These are phyloP conservation scores for Monopis laevigella DNA, from an alignment of 2,888 invertebrate genomes.

Conservation along the genomic window DNA sequence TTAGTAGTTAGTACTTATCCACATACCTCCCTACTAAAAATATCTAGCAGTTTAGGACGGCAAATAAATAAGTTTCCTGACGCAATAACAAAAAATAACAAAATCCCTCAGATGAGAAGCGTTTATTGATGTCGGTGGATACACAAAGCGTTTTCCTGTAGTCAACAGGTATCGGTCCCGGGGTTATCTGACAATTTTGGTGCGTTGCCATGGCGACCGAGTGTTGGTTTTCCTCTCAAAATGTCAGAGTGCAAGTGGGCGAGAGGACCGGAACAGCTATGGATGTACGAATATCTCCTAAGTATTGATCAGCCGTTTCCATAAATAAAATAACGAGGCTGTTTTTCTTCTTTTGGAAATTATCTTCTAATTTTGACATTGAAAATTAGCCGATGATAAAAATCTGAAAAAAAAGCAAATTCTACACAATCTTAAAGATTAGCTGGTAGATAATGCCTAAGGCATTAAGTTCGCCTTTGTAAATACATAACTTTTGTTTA, in stretches of 20 bases:
- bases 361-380: neutral
- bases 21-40: no score
- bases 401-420: no score
- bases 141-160: neutral
- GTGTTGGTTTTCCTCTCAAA: conserved; percentile 32
- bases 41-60: no score
- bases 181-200: conserved; percentile 18
- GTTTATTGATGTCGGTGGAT: neutral
- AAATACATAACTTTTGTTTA: no score
- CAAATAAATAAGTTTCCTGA: no score
- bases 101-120: neutral
- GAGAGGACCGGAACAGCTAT: conserved; percentile 14
- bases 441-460: no score
- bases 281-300: neutral
- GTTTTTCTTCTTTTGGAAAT: neutral
- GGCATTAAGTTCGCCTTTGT: no score
- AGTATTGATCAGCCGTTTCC: conserved; percentile 2
- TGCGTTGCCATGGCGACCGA: conserved; percentile 44
- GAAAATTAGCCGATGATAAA: no score
- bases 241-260: conserved; percentile 40
- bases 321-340: neutral
- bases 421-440: no score
- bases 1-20: no score
- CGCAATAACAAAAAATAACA: no score
- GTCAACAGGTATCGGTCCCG: neutral